phyloP scores from a whole-genome alignment of 2,797 vertebrate genomes.

The Anas acuta region DNA sequence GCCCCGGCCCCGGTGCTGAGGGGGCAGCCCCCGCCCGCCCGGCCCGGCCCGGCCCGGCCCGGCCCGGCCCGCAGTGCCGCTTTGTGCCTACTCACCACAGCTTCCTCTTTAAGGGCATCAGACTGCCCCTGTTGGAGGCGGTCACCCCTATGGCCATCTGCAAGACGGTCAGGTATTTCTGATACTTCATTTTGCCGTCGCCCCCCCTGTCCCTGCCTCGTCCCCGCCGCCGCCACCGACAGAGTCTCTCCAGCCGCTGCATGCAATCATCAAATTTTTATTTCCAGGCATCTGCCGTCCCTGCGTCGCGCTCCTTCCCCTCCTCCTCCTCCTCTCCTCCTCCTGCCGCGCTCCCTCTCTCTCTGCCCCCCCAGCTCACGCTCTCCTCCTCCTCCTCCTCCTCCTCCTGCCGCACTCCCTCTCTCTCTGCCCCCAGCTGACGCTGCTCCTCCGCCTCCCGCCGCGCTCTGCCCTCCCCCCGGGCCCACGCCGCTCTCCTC shows the following conservation, averaged over 20 bases:
- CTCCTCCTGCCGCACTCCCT: constrained; percentile 48
- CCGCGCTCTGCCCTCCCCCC: constrained; percentile 7
- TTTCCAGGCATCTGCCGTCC: constrained; percentile 88
- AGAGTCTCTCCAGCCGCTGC: constrained; percentile 86
- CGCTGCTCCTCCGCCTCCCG: constrained; percentile 63
- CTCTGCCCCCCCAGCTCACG: constrained; percentile 59
- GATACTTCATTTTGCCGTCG: constrained; percentile 96
- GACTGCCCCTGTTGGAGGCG: constrained; percentile 95
- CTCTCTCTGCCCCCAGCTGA: constrained; percentile 55
- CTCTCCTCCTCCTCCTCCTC: constrained; percentile 19
- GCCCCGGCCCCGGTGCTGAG: too few relatives aligned
- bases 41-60: background rate
- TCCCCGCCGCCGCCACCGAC: constrained; percentile 85
- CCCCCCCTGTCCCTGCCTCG: constrained; percentile 82
- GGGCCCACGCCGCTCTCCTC: constrained; percentile 30
- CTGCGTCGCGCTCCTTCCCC: constrained; percentile 65
- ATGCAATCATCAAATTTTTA: constrained; percentile 90
- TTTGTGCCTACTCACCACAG: constrained; percentile 93
- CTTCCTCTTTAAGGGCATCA: constrained; percentile 95
- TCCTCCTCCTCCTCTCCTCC: constrained; percentile 27
- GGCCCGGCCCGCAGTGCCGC: constrained; percentile 8
- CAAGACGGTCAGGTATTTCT: constrained; percentile 99
- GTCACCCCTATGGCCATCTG: constrained; percentile 99
- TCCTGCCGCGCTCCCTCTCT: constrained; percentile 61
- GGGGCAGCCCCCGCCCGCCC: background rate